Evolutionary conservation across 2,113 vertebrate species (phyloP), one percentile per base, ranked within the genome.

Genomic region (Macaca nemestrina): DNA sequence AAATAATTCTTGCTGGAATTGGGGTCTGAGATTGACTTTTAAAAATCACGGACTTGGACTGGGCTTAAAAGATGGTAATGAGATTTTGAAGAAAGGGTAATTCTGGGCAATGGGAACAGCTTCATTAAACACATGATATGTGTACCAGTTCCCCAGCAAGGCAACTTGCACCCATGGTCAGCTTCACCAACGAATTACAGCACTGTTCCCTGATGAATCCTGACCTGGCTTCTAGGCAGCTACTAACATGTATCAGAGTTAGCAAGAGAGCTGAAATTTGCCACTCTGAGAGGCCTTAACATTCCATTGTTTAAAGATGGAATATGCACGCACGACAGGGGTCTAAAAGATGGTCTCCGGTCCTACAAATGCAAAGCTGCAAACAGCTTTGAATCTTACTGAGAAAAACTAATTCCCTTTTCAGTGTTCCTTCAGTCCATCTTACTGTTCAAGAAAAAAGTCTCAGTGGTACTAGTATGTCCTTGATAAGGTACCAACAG

Each of bases 1-100:
- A 98, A 81, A 32, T 96, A 95, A 38, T 80, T 90, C 68, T 92
- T 84, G 2, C 80, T 57, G 9, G 30, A 22, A 8, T 8, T 18
- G 18, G 22, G 18, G 13, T 84, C 75, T 72, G 2, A 5, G 50
- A n/a, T 48, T 73, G 27, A 52, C 48, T 67, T 45, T 14, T 20
- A 84, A 70, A 55, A n/a, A 35, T 7, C 30, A 50, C n/a, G 22
- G 52, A 93, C 79, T 48, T 40, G 2, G 3, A 67, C 7, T 73
- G 45, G 30, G 14, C 8, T 85, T 73, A n/a, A 97, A 88, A 30
- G 32, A 32, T 25, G 5, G 7, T 40, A 61, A 14, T 68, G 22
- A 35, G 11, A 61, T 73, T 50, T 55, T 40, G 40, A 38, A 27
- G 55, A 55, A 73, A 61, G 13, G 8, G 22, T 32, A 35, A 6